Evolutionary conservation across 2,888 invertebrate species (phyloP), one percentile per base, ranked within the genome.

Genomic region (Conchocele bisecta): DNA sequence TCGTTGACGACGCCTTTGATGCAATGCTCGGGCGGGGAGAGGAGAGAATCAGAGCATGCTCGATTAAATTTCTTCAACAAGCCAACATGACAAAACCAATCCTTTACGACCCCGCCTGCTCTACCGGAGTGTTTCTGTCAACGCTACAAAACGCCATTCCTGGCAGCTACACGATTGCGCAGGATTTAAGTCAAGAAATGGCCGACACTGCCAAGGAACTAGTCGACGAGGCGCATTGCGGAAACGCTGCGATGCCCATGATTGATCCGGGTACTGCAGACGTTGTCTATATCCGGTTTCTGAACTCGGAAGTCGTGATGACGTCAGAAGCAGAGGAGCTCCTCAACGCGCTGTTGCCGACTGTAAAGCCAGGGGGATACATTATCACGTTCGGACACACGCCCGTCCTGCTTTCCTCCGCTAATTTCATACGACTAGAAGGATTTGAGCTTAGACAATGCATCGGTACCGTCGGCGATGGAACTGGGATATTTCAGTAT

Each of bases 321-420:
- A 76, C 81, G 9, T 59, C 74, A 11, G 79, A 81, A 44, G 83
- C 82, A 1, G 82, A 82, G 41, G 53, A 48, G 9, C 51, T 83
- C 11, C 41, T 83, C 17, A 3, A 17, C 2, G 80, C 82, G 3
- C 35, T 83, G 3, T 53, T 81, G 1, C 70, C 76, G 9, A 82
- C 83, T 3, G 83, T 82, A 0, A 78, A 77, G 26, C 41, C 33
- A 1, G 75, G 77, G 1, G 82, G 82, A 20, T 75, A 75, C 28
- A 68, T 82, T 20, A 64, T 83, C n/a, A 79, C 77, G 13, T 82
- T 83, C 58, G 83, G 83, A 13, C 83, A 83, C 57, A 83, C 83
- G 1, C 83, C 83, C 9, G 79, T 83, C 1, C 64, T 83, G 7
- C 63, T 83, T 11, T 82, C 83, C 9, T 75, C 82, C 15, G 73